Evolutionary conservation across 2,888 invertebrate genomes (phyloP).

Genomic region (Tipula unca): DNA sequence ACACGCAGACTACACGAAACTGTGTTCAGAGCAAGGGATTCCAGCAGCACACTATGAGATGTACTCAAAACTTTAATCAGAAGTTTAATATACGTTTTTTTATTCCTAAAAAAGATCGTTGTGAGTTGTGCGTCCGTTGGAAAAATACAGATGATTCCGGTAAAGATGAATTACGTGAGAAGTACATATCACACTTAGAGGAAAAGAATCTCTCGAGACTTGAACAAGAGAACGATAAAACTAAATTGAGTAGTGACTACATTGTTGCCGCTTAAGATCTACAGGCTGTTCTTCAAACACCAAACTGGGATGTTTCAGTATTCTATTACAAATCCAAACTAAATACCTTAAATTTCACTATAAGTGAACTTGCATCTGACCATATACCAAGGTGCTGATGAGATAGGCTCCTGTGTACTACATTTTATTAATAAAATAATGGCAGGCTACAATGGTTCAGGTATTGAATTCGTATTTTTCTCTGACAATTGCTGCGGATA

Average conservation of each 20-base stretch:
- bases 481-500: neutral
- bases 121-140: neutral
- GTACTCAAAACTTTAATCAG: neutral
- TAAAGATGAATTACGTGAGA: neutral
- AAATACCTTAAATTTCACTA: slow-evolving; percentile 21
- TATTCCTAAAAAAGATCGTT: neutral
- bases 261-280: slow-evolving; percentile 42
- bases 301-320: slow-evolving; percentile 48
- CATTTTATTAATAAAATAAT: neutral
- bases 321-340: slow-evolving; percentile 21
- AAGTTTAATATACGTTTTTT: neutral
- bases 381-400: slow-evolving; percentile 28
- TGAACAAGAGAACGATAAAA: neutral
- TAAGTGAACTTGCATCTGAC: neutral
- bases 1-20: neutral
- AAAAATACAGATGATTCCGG: neutral
- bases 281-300: slow-evolving; percentile 49
- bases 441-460: neutral
- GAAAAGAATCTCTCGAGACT: neutral
- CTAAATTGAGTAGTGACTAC: neutral
- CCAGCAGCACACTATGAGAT: no score
- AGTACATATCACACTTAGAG: neutral
- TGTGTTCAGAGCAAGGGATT: neutral
- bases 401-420: neutral
- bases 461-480: neutral